phyloP scores from a whole-genome alignment of 2,888 invertebrate genomes.

The Drosophila mettleri region DNA sequence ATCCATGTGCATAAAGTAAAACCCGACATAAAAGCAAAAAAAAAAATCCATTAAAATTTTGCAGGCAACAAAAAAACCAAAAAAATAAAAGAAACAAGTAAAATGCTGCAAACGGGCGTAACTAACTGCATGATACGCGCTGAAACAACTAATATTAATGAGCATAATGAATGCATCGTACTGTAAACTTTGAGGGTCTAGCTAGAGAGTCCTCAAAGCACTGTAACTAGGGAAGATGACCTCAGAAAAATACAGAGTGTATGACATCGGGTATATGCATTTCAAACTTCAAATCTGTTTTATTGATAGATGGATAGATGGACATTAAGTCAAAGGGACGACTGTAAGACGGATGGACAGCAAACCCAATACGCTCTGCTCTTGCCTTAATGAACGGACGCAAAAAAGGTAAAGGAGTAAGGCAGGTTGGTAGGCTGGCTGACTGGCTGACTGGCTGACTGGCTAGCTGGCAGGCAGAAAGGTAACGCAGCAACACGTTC shows the following conservation, averaged over 20 bases:
- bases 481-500: slow-evolving; percentile 65
- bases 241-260: too few species aligned
- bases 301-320: background rate
- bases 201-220: rapidly evolving
- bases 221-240: background rate
- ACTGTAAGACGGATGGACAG: background rate
- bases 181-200: too few species aligned
- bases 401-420: background rate
- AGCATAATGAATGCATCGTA: too few species aligned
- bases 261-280: too few species aligned
- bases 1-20: slow-evolving; percentile 59
- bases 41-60: slow-evolving; percentile 71
- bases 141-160: too few species aligned
- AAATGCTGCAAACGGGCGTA: slow-evolving; percentile 1
- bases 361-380: background rate
- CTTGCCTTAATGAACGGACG: background rate
- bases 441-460: background rate
- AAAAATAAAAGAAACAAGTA: slow-evolving; percentile 41
- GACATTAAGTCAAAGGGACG: background rate
- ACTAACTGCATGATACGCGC: background rate
- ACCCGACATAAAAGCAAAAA: slow-evolving; percentile 53
- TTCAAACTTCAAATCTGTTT: background rate
- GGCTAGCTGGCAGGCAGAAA: slow-evolving; percentile 14
- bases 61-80: slow-evolving; percentile 65
- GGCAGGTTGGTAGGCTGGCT: background rate